These are phyloP conservation scores for Agriotes lineatus DNA, from an alignment of 2,888 invertebrate species.

Conservation along the genomic window DNA sequence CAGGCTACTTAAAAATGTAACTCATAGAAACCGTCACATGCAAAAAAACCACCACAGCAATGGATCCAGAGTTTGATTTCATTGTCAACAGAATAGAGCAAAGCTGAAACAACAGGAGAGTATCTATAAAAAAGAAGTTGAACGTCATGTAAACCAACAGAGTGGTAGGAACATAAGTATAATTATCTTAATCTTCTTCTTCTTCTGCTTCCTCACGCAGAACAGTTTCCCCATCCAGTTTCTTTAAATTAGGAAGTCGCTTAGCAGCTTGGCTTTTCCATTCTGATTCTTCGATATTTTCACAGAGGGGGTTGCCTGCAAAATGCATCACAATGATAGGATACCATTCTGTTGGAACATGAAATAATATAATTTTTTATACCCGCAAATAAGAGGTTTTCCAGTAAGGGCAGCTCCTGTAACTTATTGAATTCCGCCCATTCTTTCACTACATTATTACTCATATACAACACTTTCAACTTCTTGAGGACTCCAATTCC, in stretches of 20 bases:
- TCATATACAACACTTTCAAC: constrained; percentile 85
- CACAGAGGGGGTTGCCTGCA: constrained; percentile 83
- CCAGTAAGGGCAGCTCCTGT: constrained; percentile 76
- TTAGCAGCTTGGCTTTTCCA: constrained; percentile 81
- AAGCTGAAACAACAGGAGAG: too few relatives aligned
- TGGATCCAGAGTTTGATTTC: too few relatives aligned
- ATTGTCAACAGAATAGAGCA: too few relatives aligned
- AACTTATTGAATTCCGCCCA: constrained; percentile 90
- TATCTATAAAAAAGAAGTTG: too few relatives aligned
- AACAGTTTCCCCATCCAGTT: constrained; percentile 86
- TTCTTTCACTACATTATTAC: constrained; percentile 89
- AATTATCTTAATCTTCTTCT: constrained; percentile 36
- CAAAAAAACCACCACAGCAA: too few relatives aligned
- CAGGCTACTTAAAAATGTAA: too few relatives aligned
- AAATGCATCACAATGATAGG: too few relatives aligned
- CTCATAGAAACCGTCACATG: too few relatives aligned
- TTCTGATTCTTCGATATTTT: constrained; percentile 74
- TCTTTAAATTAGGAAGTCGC: constrained; percentile 81
- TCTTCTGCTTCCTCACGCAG: constrained; percentile 70
- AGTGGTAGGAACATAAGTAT: too few relatives aligned
- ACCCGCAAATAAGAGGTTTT: constrained; percentile 86
- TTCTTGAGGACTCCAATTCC: constrained; percentile 86
- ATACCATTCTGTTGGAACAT: too few relatives aligned
- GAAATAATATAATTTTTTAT: too few relatives aligned
- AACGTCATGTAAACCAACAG: too few relatives aligned